A percentile compares a stretch with the other conserved stretches of the same genome.
Evolutionary conservation across 2,888 invertebrate genomes (phyloP).

Genomic region (Aspidiotus rigidus): DNA sequence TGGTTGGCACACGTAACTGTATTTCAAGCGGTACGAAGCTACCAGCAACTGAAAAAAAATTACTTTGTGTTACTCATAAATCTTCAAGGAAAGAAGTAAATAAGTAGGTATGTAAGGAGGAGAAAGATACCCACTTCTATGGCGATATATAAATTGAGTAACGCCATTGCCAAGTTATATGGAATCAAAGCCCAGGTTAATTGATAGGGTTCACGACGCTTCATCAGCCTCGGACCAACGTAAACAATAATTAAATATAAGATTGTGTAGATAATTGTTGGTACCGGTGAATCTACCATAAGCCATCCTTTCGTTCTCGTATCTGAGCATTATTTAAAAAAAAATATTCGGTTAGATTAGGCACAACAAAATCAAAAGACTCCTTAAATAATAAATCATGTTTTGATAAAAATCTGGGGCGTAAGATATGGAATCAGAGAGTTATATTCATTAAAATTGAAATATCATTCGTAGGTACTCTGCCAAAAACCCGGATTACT

Average conservation of each 20-base stretch:
- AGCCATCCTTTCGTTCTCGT: conserved; percentile 74
- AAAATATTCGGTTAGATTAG: not conserved
- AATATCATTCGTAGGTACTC: too few relatives aligned
- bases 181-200: conserved; percentile 66
- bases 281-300: conserved; percentile 69
- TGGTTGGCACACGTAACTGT: conserved; percentile 80
- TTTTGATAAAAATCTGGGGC: conserved; percentile 4
- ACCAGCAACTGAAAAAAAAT: conserved; percentile 50
- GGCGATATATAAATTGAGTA: conserved; percentile 73
- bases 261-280: conserved; percentile 59
- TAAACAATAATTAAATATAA: conserved; percentile 68
- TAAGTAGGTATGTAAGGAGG: not conserved
- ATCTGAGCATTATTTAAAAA: conserved; percentile 50
- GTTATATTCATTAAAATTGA: too few relatives aligned
- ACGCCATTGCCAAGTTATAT: conserved; percentile 77
- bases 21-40: conserved; percentile 63
- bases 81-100: not conserved
- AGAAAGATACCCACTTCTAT: conserved; percentile 53
- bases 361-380: not conserved
- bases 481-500: too few relatives aligned
- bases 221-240: conserved; percentile 73
- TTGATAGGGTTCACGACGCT: conserved; percentile 62
- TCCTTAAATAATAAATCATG: not conserved
- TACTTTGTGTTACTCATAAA: not conserved
- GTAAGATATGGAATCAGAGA: too few relatives aligned